These are phyloP conservation scores for Eulemur rufifrons DNA, from an alignment of 2,113 vertebrate genomes.

Conservation along the genomic window DNA sequence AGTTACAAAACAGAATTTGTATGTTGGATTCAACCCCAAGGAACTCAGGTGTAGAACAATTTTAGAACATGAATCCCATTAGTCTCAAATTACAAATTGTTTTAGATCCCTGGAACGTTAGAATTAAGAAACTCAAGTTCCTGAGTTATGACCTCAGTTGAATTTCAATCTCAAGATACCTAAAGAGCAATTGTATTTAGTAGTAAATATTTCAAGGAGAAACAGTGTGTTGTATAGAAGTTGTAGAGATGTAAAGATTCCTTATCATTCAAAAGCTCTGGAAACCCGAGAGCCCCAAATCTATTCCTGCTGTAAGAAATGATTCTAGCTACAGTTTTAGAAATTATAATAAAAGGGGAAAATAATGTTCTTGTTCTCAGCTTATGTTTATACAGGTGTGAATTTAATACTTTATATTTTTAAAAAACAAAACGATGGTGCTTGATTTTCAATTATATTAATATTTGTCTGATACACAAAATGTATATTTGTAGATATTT, in stretches of 20 bases:
- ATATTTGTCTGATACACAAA: background rate
- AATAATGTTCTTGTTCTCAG: background rate
- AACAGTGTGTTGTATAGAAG: background rate
- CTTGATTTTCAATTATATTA: background rate
- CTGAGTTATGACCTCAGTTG: background rate
- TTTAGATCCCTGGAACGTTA: background rate
- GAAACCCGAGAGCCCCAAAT: background rate
- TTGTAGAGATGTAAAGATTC: background rate
- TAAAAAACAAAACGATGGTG: background rate
- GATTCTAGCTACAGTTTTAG: background rate
- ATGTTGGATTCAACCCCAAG: background rate
- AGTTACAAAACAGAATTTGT: background rate
- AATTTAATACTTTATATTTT: background rate
- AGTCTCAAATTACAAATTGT: background rate
- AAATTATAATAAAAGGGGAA: background rate
- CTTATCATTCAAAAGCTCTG: background rate
- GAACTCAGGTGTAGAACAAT: background rate
- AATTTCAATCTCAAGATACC: background rate
- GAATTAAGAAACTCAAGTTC: background rate
- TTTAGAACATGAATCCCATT: background rate
- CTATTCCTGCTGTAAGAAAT: background rate
- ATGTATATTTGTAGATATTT: background rate
- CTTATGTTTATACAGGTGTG: background rate
- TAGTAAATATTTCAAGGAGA: background rate
- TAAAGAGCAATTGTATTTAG: background rate